These are phyloP conservation scores for Carollia perspicillata DNA, from an alignment of 2,113 vertebrate genomes.

Conservation along the genomic window DNA sequence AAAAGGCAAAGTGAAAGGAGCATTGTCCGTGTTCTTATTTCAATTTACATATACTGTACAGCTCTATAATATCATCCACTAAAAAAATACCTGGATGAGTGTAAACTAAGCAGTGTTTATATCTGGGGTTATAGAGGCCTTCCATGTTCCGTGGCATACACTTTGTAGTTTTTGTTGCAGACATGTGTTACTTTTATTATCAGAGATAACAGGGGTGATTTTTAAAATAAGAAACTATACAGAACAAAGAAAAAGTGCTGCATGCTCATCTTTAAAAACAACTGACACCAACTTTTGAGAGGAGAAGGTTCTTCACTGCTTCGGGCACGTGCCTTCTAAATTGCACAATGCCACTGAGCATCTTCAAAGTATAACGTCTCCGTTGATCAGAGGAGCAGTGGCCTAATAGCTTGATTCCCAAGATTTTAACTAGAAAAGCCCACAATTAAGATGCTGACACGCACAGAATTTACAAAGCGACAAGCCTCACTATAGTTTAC, in stretches of 20 bases:
- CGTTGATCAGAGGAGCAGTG: not conserved
- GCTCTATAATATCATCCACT: not conserved
- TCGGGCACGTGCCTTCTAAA: not conserved
- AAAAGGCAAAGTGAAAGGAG: not conserved
- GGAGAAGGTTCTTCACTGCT: not conserved
- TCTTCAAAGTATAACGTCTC: not conserved
- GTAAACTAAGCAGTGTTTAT: not conserved
- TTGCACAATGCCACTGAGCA: not conserved
- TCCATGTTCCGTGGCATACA: not conserved
- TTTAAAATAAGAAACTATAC: conserved; percentile 40
- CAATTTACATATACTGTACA: not conserved
- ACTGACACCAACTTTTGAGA: no score
- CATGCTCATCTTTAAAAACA: not conserved
- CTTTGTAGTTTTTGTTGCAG: conserved; percentile 5
- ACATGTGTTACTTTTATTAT: not conserved
- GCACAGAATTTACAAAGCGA: not conserved
- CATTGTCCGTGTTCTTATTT: not conserved
- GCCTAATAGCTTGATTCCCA: not conserved
- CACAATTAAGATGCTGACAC: not conserved
- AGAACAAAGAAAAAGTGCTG: not conserved
- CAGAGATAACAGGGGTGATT: not conserved
- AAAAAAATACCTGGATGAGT: not conserved
- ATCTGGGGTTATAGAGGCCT: not conserved
- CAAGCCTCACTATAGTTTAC: not conserved
- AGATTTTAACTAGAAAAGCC: not conserved